Base-by-base conservation (phyloP, 2,113 vertebrate species). In the Hippocampus guttulatus region DNA sequence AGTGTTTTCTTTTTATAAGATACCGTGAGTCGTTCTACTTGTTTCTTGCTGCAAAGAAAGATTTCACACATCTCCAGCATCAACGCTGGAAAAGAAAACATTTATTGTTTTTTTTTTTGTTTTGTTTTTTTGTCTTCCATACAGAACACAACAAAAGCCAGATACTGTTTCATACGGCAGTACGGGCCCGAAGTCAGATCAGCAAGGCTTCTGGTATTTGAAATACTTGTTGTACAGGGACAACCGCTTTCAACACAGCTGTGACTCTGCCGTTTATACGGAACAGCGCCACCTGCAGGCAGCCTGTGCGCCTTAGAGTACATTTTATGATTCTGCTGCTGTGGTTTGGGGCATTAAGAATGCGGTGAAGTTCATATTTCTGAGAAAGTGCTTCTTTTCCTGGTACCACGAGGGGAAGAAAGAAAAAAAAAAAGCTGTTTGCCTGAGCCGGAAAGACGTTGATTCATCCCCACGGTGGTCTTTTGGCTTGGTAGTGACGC, bases 1-100 rank as follows among this genome's bases (percentile, higher is more conserved):
- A 71, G 47, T 81, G 54, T 82, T 77, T 81, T 3, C 16, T 64
- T 68, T 70, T 49, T n/a, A 72, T 64, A 52, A 67, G 14, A 41
- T 52, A 64, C 51, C 18, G n/a, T 70, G 55, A 40, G 66, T 64
- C 64, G 65, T 52, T 51, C 27, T 3, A 45, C 40, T 30, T 63
- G 27, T 66, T 71, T 61, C 20, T 40, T 30, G 30, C 40, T 60
- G 58, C 27, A 61, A 33, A 61, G 15, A 61, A 64, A 23, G 11
- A 64, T 43, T 64, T 12, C 27, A 18, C 27, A 30, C 7, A 33
- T 61, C 33, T 33, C 52, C 20, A 33, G 16, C 27, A 61, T 61
- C 15, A 33, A 18, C 33, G 30, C 8, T 18, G 16, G 15, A 30
- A 33, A 8, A 9, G 58, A 61, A 61, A 61, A 30, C 15, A 61